phyloP scores from a whole-genome alignment of 2,888 invertebrate genomes.

The Allygus modestus region DNA sequence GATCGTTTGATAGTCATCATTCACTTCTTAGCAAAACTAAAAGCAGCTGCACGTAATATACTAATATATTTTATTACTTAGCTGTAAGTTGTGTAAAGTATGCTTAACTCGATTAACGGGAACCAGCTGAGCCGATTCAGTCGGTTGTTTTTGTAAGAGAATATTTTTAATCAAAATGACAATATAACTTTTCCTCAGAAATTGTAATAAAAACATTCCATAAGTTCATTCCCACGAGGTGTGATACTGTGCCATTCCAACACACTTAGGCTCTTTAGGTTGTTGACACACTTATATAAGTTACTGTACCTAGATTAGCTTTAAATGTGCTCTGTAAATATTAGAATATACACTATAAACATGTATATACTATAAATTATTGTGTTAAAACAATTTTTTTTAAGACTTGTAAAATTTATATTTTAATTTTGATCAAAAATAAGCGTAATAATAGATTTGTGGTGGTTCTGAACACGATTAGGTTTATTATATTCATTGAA shows the following conservation, averaged over 20 bases:
- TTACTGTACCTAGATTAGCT: conserved; percentile 59
- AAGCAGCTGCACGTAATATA: conserved; percentile 24
- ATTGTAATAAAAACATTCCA: conserved; percentile 28
- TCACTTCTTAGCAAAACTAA: not conserved
- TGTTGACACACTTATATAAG: conserved; percentile 35
- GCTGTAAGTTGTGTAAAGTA: conserved; percentile 10
- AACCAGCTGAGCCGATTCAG: not conserved
- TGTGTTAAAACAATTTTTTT: conserved; percentile 57
- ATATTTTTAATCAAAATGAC: conserved; percentile 18
- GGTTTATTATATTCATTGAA: conserved; percentile 61
- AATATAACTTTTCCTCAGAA: conserved; percentile 30
- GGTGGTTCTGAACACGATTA: conserved; percentile 60
- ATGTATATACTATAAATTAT: conserved; percentile 58
- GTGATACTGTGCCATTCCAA: conserved; percentile 57
- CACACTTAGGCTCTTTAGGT: conserved; percentile 39
- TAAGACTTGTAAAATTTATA: conserved; percentile 61
- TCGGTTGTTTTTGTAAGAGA: conserved; percentile 1
- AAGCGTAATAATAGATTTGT: conserved; percentile 57
- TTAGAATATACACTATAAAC: conserved; percentile 56
- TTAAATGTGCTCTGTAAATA: conserved; percentile 62
- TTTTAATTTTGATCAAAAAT: conserved; percentile 62
- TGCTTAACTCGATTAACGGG: not conserved
- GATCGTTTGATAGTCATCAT: not conserved
- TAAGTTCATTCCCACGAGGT: conserved; percentile 14
- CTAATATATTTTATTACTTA: conserved; percentile 39